Evolutionary conservation across 2,888 invertebrate species (phyloP).

Genomic region (Drosophila monieri): DNA sequence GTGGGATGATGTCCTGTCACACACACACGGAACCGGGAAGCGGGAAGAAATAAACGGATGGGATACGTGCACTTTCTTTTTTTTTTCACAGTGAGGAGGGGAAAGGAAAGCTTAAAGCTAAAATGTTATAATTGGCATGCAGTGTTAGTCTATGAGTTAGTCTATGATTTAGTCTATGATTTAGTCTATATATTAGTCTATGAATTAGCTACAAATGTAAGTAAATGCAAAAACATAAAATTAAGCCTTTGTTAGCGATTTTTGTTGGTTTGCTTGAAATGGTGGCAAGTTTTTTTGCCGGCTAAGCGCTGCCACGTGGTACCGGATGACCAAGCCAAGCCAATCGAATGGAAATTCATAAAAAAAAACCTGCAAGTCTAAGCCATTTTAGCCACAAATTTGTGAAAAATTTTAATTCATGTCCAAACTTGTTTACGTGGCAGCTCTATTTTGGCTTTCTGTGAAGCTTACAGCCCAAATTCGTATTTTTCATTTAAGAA

Average conservation of each 20-base stretch:
- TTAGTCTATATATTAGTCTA: background rate
- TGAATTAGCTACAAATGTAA: background rate
- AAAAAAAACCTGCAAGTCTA: too few relatives aligned
- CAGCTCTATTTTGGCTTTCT: background rate
- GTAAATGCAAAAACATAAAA: background rate
- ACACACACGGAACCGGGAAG: background rate
- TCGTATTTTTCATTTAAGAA: constrained; percentile 14
- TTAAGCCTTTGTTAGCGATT: background rate
- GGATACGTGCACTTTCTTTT: constrained; percentile 26
- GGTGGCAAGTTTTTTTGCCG: constrained; percentile 7
- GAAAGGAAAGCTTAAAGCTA: constrained; percentile 9
- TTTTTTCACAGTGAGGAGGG: background rate
- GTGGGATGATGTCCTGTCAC: background rate
- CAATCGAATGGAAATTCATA: too few relatives aligned
- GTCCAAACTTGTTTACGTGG: background rate
- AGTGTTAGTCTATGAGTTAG: background rate
- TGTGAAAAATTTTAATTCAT: too few relatives aligned
- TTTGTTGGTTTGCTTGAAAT: background rate
- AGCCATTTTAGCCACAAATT: too few relatives aligned
- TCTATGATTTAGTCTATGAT: background rate
- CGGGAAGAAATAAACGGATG: background rate
- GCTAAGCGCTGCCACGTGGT: constrained; percentile 24
- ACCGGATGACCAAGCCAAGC: background rate
- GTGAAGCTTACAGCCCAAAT: background rate
- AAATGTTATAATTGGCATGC: constrained; percentile 9